phyloP scores from a whole-genome alignment of 2,113 vertebrate genomes.

The Tragelaphus imberbis region DNA sequence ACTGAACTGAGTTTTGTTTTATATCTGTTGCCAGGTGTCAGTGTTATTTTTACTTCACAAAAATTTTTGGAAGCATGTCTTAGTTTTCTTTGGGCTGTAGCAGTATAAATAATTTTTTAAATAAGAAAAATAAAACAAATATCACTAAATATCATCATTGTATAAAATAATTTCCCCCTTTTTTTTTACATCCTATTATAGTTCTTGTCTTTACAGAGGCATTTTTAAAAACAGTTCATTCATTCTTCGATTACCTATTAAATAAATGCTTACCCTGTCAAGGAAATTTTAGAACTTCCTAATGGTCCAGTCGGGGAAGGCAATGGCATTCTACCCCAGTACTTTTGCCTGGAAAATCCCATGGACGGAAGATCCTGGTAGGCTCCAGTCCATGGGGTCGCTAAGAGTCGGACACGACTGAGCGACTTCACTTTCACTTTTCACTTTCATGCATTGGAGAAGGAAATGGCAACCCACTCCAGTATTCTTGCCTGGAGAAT shows the following conservation, averaged over 20 bases:
- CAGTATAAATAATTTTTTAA: not conserved
- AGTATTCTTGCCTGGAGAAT: too few relatives aligned
- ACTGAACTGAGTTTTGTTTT: not conserved
- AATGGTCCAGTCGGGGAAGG: not conserved
- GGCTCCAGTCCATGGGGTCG: too few relatives aligned
- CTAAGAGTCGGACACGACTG: too few relatives aligned
- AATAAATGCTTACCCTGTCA: not conserved
- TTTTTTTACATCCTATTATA: not conserved
- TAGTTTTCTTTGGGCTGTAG: not conserved
- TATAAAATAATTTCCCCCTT: not conserved
- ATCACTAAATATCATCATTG: not conserved
- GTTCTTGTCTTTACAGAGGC: not conserved
- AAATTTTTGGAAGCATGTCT: not conserved
- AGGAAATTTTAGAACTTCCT: not conserved
- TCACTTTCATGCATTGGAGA: too few relatives aligned
- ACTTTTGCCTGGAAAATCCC: too few relatives aligned
- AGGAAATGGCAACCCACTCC: too few relatives aligned
- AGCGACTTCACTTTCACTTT: too few relatives aligned
- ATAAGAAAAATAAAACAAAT: not conserved
- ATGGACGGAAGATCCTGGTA: too few relatives aligned
- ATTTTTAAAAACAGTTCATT: not conserved
- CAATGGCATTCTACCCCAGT: too few relatives aligned
- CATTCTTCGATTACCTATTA: not conserved
- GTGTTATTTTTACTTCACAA: not conserved
- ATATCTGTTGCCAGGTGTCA: not conserved